Conservation (phyloP, 2,113 vertebrate species). For the Marcusenius ussheri region DNA sequence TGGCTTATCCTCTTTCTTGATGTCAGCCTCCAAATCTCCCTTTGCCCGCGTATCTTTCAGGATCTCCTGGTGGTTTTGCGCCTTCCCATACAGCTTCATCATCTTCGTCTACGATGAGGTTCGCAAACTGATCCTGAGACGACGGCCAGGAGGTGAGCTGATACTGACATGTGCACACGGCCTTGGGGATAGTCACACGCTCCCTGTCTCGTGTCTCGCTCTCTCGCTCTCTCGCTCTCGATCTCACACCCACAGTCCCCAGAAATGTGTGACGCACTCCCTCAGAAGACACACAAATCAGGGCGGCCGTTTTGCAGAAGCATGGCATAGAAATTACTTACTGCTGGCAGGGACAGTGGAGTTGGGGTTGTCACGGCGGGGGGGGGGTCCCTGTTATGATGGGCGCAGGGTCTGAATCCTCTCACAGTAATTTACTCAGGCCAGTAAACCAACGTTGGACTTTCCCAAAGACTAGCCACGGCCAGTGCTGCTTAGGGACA, state of each 20-base stretch:
- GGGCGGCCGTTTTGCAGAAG: neutral
- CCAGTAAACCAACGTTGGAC: neutral
- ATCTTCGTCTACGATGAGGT: conserved; percentile 72
- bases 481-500: neutral
- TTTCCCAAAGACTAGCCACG: neutral
- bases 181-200: neutral
- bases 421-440: neutral
- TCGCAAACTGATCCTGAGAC: conserved; percentile 63
- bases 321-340: neutral
- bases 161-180: neutral
- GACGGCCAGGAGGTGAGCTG: conserved; percentile 60
- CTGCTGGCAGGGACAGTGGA: neutral
- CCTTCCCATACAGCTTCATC: conserved; percentile 64
- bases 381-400: neutral
- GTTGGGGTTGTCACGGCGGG: neutral
- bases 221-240: neutral
- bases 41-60: conserved; percentile 29
- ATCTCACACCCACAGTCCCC: neutral
- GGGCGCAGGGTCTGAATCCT: neutral
- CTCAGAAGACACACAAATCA: neutral
- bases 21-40: neutral
- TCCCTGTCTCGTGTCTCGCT: neutral
- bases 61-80: conserved; percentile 66
- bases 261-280: conserved; percentile 19
- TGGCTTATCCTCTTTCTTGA: neutral